Evolutionary conservation across 2,888 invertebrate genomes (phyloP).

Genomic region (Nycteola revayana): DNA sequence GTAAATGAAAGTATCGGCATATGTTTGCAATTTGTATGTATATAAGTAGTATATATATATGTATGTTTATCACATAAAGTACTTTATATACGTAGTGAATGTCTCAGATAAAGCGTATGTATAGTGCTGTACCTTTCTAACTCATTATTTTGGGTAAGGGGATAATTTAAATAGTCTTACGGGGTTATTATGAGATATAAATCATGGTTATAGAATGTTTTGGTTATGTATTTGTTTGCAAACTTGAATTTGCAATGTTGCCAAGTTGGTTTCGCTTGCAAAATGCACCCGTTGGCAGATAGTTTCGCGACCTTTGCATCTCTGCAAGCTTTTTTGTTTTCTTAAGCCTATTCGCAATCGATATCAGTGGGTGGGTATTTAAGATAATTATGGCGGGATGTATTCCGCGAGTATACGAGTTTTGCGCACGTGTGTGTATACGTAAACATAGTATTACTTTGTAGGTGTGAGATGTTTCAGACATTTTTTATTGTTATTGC

Average conservation of each 20-base stretch:
- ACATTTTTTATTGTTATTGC: too few relatives aligned
- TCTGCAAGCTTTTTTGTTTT: slow-evolving; percentile 38
- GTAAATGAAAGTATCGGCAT: slow-evolving; percentile 37
- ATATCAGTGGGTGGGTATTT: slow-evolving; percentile 38
- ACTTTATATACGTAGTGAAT: slow-evolving; percentile 37
- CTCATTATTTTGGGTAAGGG: slow-evolving; percentile 33
- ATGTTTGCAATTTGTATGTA: slow-evolving; percentile 32
- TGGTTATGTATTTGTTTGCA: slow-evolving; percentile 54
- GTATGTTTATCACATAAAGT: slow-evolving; percentile 24
- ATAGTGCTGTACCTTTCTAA: slow-evolving; percentile 46
- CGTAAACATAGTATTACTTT: too few relatives aligned
- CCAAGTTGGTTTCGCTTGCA: slow-evolving; percentile 45
- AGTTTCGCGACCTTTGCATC: slow-evolving; percentile 49
- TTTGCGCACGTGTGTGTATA: slow-evolving; percentile 33
- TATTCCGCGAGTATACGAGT: too few relatives aligned
- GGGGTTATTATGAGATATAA: slow-evolving; percentile 40
- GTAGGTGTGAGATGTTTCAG: too few relatives aligned
- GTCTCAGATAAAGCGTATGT: slow-evolving; percentile 39
- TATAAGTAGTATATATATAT: slow-evolving; percentile 24
- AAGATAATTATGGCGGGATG: slow-evolving; percentile 38
- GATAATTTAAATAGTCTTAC: slow-evolving; percentile 41
- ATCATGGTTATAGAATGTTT: slow-evolving; percentile 33
- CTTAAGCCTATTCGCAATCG: slow-evolving; percentile 41
- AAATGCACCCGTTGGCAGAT: slow-evolving; percentile 49
- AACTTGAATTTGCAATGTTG: slow-evolving; percentile 52